phyloP scores from a whole-genome alignment of 2,888 invertebrate species.

The Liopterus haemorrhoidalis region DNA sequence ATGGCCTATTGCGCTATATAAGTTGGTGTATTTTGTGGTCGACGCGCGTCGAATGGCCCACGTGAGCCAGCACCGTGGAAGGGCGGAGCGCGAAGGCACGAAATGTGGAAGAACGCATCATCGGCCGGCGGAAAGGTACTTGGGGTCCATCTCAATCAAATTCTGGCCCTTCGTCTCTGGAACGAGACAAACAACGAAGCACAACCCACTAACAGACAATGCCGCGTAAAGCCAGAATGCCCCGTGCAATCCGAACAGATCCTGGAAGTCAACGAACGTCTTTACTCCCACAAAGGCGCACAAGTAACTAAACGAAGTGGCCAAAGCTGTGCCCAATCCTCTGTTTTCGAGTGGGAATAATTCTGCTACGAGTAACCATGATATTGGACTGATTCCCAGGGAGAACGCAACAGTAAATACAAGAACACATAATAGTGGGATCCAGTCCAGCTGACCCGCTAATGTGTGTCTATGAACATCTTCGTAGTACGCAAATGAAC shows the following conservation, averaged over 20 bases:
- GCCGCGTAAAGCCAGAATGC: conserved; percentile 86
- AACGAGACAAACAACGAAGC: conserved; percentile 79
- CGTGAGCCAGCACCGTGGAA: not conserved
- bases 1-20: conserved; percentile 16
- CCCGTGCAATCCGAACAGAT: conserved; percentile 69
- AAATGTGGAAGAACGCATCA: conserved; percentile 17
- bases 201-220: conserved; percentile 71
- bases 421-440: conserved; percentile 73
- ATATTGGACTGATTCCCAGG: conserved; percentile 83
- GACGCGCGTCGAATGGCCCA: not conserved
- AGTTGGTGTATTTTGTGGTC: conserved; percentile 14
- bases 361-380: conserved; percentile 78
- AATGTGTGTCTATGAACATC: conserved; percentile 53
- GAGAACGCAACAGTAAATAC: conserved; percentile 81
- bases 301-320: conserved; percentile 79
- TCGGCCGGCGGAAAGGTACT: conserved; percentile 46
- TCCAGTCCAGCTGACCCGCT: conserved; percentile 39
- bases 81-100: conserved; percentile 15
- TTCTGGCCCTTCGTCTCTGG: conserved; percentile 89
- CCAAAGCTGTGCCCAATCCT: conserved; percentile 81
- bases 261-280: conserved; percentile 76
- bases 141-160: conserved; percentile 79
- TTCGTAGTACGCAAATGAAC: conserved; percentile 77
- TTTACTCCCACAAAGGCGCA: conserved; percentile 83
- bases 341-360: conserved; percentile 76